Conservation (phyloP, 2,113 vertebrate genomes). For the Alces alces region DNA sequence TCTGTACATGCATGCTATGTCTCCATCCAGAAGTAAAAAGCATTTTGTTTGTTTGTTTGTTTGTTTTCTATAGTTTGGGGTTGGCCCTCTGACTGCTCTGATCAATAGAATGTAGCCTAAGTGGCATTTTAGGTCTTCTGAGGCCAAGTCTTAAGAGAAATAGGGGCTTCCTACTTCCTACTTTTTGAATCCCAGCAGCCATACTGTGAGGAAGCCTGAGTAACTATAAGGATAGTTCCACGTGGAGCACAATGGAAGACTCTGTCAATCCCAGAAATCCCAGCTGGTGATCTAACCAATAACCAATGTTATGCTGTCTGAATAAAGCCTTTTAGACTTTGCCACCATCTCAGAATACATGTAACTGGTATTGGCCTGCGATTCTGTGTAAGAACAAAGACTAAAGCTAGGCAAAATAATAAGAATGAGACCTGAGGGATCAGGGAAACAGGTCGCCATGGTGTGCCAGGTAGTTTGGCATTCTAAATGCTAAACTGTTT, state of each 20-base stretch:
- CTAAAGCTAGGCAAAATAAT: background rate
- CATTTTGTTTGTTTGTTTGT: background rate
- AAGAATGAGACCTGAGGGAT: background rate
- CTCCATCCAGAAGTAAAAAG: background rate
- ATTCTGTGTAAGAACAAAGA: background rate
- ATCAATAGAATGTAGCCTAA: background rate
- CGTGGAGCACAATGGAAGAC: background rate
- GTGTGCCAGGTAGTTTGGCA: background rate
- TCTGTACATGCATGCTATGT: too few species aligned
- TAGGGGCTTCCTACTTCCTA: background rate
- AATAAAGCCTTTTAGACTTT: background rate
- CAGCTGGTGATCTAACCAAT: background rate
- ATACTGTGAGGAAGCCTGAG: background rate
- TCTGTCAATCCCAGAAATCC: background rate
- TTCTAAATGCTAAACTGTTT: background rate
- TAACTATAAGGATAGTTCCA: accelerated
- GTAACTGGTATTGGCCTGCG: background rate
- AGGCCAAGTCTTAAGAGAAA: background rate
- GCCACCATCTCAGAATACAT: background rate
- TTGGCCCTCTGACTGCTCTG: background rate
- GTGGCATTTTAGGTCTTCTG: background rate
- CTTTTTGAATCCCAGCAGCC: background rate
- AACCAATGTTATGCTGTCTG: background rate
- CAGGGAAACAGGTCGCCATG: background rate
- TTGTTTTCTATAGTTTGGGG: background rate